Percentiles rank a stretch among this genome's conserved stretches.
phyloP scores from a whole-genome alignment of 2,113 vertebrate genomes.

The Mesoclemmys tuberculata region DNA sequence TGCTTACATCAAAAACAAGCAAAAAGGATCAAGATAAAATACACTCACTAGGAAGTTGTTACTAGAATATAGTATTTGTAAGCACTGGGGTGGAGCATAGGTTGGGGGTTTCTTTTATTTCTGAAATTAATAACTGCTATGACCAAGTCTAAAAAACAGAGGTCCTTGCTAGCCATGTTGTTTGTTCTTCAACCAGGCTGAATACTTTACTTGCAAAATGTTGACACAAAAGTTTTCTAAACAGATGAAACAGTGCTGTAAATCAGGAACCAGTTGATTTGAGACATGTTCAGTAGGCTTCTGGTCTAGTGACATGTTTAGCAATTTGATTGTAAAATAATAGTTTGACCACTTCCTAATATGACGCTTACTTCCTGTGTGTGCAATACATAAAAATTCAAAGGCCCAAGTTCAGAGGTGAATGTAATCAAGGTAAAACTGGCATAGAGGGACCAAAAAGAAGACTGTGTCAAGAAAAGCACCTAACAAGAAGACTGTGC shows the following conservation, averaged over 20 bases:
- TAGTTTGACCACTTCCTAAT: background rate
- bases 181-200: background rate
- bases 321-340: slow-evolving; percentile 27
- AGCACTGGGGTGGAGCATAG: background rate
- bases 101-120: background rate
- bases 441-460: fast-evolving
- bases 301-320: background rate
- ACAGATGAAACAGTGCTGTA: background rate
- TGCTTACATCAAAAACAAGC: background rate
- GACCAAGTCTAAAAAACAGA: background rate
- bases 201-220: background rate
- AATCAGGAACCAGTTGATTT: fast-evolving
- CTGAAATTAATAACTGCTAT: background rate
- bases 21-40: background rate
- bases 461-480: background rate
- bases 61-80: background rate
- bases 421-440: background rate
- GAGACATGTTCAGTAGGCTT: background rate
- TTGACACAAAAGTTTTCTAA: background rate
- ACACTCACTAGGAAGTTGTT: background rate
- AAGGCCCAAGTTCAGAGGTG: slow-evolving; percentile 25
- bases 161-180: background rate
- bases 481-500: background rate
- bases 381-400: fast-evolving
- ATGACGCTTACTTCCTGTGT: slow-evolving; percentile 3